Evolutionary conservation across 2,113 vertebrate genomes (phyloP), one percentile per base, ranked within the genome.

Genomic region (Anoura caudifer): DNA sequence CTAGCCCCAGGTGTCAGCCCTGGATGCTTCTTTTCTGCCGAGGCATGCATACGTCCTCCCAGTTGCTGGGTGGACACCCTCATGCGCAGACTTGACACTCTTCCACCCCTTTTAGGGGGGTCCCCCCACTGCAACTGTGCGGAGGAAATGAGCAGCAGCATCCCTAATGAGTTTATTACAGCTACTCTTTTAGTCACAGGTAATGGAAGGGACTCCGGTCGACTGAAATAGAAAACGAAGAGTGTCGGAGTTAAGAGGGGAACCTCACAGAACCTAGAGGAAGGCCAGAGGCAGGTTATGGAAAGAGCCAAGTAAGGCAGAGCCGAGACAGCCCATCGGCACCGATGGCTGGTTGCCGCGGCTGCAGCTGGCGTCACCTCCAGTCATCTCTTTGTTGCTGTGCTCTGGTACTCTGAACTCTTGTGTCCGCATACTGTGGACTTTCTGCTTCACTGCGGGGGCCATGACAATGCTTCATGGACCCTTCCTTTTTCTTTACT

Each of bases 91-190:
- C 59, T 26, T 61, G 59, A 10, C 59, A 61, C 24, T 28, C 59
- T 61, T 61, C 59, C 28, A 12, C 59, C 59, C 59, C 24, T 61
- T 61, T 61, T 26, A 17, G 22, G 24, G 24, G 59, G 59, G 24
- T 61, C 59, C 28, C 9, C 59, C 26, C 26, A 4, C 10, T 61
- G 4, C 59, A 28, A 28, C 92, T 56, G 4, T 88, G 81, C 24
- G 82, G 28, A 75, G 28, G 50, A 90, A 96, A 94, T 90, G 41
- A 96, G 43, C 28, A 73, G 59, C 81, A 72, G 38, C 24, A 63
- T 70, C 63, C 56, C 43, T 95, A 85, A 87, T n/a, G 24, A 63
- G 45, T 88, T 94, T 95, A 94, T 92, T 59, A 72, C 9, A 77
- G 59, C 28, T 77, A 28, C 52, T 20, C 65, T 87, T 14, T 85